Conservation (phyloP, 2,113 vertebrate genomes). For the Excalfactoria chinensis region DNA sequence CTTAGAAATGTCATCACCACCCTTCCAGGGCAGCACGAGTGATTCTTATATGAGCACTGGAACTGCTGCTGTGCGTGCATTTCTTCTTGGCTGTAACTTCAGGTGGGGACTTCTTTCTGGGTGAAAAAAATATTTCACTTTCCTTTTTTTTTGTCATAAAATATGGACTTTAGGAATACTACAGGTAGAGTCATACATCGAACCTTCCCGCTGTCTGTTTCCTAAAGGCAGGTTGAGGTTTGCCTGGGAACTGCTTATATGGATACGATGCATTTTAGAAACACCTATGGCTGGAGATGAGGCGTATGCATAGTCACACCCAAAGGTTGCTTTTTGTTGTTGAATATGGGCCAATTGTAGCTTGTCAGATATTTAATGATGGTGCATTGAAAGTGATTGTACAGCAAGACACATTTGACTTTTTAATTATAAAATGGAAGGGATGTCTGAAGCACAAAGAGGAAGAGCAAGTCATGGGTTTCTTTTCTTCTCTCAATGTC, state of each 20-base stretch:
- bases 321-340: neutral
- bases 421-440: neutral
- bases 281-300: neutral
- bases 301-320: neutral
- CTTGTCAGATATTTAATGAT: neutral
- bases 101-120: neutral
- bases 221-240: neutral
- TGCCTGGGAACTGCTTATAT: neutral
- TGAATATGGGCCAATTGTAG: neutral
- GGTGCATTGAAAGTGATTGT: neutral
- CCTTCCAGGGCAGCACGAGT: neutral
- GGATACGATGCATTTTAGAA: neutral
- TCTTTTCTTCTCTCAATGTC: neutral
- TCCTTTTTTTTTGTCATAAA: neutral
- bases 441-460: neutral
- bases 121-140: neutral
- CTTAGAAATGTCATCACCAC: neutral
- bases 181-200: accelerated
- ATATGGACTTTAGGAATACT: neutral
- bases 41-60: neutral
- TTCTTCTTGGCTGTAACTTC: neutral
- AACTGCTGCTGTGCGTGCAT: neutral
- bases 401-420: neutral
- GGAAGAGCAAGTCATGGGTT: neutral
- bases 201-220: neutral